These are phyloP conservation scores for Temnothorax ravouxi DNA, from an alignment of 2,888 invertebrate species.

Conservation along the genomic window DNA sequence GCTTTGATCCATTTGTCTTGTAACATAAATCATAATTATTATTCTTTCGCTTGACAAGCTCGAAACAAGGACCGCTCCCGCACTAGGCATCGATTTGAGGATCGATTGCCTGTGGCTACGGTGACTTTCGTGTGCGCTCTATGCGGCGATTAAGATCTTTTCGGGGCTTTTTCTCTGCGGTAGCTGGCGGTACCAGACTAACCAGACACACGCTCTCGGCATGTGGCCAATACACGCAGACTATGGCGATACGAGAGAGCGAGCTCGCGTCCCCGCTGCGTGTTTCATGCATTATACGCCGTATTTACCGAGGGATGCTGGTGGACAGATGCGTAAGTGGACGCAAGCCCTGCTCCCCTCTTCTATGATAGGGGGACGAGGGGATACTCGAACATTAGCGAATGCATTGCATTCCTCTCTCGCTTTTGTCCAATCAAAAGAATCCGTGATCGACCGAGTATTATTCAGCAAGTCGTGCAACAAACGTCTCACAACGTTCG, in stretches of 20 bases:
- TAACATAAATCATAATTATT: conserved; percentile 26
- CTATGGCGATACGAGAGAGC: conserved; percentile 50
- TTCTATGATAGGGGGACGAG: not conserved
- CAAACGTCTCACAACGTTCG: conserved; percentile 12
- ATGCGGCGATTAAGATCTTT: conserved; percentile 70
- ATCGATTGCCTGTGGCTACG: conserved; percentile 38
- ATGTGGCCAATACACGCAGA: conserved; percentile 69
- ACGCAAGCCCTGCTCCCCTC: conserved; percentile 66
- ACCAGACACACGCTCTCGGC: conserved; percentile 68
- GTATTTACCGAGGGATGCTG: conserved; percentile 83
- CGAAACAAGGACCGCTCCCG: conserved; percentile 2
- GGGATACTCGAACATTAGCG: conserved; percentile 37
- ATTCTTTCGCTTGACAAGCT: not conserved
- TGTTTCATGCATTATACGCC: conserved; percentile 67
- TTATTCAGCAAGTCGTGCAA: conserved; percentile 15
- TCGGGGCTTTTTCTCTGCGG: conserved; percentile 44
- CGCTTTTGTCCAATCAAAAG: conserved; percentile 22
- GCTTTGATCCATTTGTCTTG: not conserved
- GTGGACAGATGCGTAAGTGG: conserved; percentile 86
- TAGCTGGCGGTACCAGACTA: not conserved
- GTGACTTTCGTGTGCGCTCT: conserved; percentile 45
- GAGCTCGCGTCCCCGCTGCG: conserved; percentile 66
- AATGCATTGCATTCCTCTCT: conserved; percentile 63
- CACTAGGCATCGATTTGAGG: conserved; percentile 3
- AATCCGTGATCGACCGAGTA: conserved; percentile 37